Base-by-base conservation (phyloP, 2,797 vertebrate genomes). In the Kryptopterus vitreolus region DNA sequence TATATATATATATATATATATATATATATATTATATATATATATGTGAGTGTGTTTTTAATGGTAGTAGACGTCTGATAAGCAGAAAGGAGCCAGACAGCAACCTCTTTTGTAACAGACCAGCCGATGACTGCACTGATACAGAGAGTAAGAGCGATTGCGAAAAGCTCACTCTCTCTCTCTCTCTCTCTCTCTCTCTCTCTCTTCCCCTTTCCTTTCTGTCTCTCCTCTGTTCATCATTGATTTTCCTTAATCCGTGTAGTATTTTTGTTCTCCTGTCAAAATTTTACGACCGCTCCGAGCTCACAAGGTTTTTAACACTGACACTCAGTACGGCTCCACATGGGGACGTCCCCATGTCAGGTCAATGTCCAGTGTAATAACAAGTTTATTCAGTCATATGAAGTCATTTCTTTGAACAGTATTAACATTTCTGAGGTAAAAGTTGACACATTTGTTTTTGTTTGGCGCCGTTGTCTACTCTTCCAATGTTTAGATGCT, bases 101-200 rank as follows among this genome's bases (percentile, higher is more conserved):
- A 92, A 90, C 90, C 91, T 90, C 89, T 43, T n/a, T 78, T 82
- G 62, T 80, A 82, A 81, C 77, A 82, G 77, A 82, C 80, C 90
- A 90, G 87, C 88, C 90, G 93, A 94, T 94, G 91, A 90, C 90
- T 88, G 89, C 84, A 24, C 86, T 89, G 92, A 94, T 94, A 94
- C 86, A 85, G 85, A 87, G 83, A 43, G 73, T 86, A 85, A 87
- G 83, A 43, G 76, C 63, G 79, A 82, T 87, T 87, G 82, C 81
- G 80, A 77, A 81, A 73, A 87, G 82, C 81, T 78, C 57, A 43
- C 66, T 78, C 46, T 70, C 57, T 63, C 31, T 71, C 58, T 53
- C 57, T 35, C 48, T 48, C 33, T 38, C 35, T 38, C 35, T 38
- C 4, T 38, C 38, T 38, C 38, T 43, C 38, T 43, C 20, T 1